Evolutionary conservation across 2,888 invertebrate species (phyloP), one percentile per base, ranked within the genome.

Genomic region (Acanthopleura granulata): DNA sequence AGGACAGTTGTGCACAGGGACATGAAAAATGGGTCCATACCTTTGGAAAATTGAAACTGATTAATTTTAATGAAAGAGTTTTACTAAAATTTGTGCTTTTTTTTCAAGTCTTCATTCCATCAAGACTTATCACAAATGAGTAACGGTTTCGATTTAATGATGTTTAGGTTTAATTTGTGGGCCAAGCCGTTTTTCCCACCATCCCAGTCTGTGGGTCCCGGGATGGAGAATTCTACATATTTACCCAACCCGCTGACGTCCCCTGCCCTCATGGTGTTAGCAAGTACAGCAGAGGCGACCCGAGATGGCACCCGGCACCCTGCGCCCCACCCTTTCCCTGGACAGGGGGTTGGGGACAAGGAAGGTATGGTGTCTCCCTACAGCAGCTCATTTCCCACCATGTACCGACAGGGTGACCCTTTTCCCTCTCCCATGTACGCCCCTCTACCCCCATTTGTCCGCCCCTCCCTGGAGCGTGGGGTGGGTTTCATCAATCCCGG

Each of bases 121-220:
- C 40, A 40, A 40, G 40, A 40, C 40, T 40, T 40, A 40, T 40
- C 40, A 71, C 40, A 18, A 27, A 75, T 72, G 72, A 75, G 72
- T 72, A 77, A 77, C 50, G 62, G 77, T 72, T 80, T 77, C 25
- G 83, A 84, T 77, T 81, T 84, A 75, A 82, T 83, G 30, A 87
- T 88, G 87, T 88, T 87, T 83, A 85, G 87, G 76, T 86, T 87
- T 82, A 88, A 88, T 79, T 84, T 88, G 78, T 88, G 88, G 88
- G 86, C 87, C 81, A 85, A 86, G 66, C 86, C 87, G 77, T 84
- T 87, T 76, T 62, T 84, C 82, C 82, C 80, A 72, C 80, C 85
- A 18, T 83, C 84, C 61, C 82, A 83, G 66, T 84, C 84, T 30
- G 82, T 83, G 61, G 79, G 82, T 69, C 79, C 79, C 30, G 83